These are phyloP conservation scores for Plectrocnemia conspersa DNA, from an alignment of 1,140 invertebrate species.

Conservation along the genomic window DNA sequence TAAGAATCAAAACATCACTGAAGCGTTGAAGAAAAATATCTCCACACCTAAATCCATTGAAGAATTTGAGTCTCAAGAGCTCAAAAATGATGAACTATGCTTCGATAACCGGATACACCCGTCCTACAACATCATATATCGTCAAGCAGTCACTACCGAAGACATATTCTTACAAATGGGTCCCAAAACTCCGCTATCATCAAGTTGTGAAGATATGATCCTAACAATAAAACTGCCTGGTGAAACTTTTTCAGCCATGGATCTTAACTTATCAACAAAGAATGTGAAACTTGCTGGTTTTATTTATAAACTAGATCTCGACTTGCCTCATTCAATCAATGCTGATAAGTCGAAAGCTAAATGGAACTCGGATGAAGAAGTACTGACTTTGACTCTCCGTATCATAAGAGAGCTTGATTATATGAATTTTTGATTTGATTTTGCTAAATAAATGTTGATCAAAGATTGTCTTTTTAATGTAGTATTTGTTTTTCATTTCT, in stretches of 20 bases:
- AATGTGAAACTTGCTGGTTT: conserved; percentile 59
- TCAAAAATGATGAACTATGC: conserved; percentile 45
- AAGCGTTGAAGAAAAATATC: not conserved
- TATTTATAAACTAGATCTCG: conserved; percentile 65
- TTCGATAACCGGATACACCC: conserved; percentile 65
- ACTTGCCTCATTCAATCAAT: conserved; percentile 73
- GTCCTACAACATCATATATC: conserved; percentile 76
- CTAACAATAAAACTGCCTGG: conserved; percentile 68
- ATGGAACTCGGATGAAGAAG: conserved; percentile 66
- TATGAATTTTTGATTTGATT: conserved; percentile 83
- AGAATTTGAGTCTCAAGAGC: conserved; percentile 51
- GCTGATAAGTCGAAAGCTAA: conserved; percentile 73
- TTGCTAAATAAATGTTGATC: too few species aligned
- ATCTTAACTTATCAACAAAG: conserved; percentile 66
- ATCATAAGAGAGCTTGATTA: conserved; percentile 73
- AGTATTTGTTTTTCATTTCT: conserved; percentile 1
- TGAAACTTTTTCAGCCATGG: conserved; percentile 60
- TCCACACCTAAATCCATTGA: conserved; percentile 47
- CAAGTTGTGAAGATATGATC: conserved; percentile 82
- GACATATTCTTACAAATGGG: conserved; percentile 82
- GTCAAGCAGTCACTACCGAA: conserved; percentile 77
- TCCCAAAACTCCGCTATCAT: conserved; percentile 71
- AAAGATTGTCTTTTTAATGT: not conserved
- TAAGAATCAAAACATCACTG: too few species aligned
- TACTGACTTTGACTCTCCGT: conserved; percentile 63